These are phyloP conservation scores for Horisme vitalbata DNA, from an alignment of 2,888 invertebrate species.

Conservation along the genomic window DNA sequence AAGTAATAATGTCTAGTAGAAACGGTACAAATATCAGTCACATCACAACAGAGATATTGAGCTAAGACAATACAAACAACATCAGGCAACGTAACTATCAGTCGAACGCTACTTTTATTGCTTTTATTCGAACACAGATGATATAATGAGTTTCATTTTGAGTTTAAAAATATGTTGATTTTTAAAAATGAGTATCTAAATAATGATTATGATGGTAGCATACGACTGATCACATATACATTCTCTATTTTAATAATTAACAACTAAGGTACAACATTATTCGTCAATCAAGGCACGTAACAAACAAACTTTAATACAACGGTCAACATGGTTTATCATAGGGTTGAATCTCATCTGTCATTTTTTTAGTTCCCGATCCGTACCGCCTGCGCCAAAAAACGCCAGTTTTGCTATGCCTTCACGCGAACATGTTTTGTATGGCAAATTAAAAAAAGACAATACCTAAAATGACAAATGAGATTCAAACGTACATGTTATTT, in stretches of 20 bases:
- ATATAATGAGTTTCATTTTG: no score
- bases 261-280: conserved; percentile 38
- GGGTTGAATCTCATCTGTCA: conserved; percentile 6
- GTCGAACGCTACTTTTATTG: conserved; percentile 25
- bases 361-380: conserved; percentile 5
- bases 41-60: conserved; percentile 58
- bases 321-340: conserved; percentile 35
- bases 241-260: conserved; percentile 42
- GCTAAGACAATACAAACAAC: conserved; percentile 49
- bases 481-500: conserved; percentile 4
- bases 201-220: conserved; percentile 8
- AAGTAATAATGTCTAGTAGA: conserved; percentile 32
- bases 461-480: not conserved
- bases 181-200: not conserved
- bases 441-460: no score
- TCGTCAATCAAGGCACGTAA: conserved; percentile 54
- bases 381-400: conserved; percentile 13
- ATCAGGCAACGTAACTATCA: conserved; percentile 24
- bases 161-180: no score
- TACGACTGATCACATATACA: conserved; percentile 19
- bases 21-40: conserved; percentile 52
- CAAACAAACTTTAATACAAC: conserved; percentile 51
- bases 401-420: not conserved
- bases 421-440: no score
- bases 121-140: not conserved